These are phyloP conservation scores for Myodes glareolus DNA, from an alignment of 2,113 vertebrate species.

Conservation along the genomic window DNA sequence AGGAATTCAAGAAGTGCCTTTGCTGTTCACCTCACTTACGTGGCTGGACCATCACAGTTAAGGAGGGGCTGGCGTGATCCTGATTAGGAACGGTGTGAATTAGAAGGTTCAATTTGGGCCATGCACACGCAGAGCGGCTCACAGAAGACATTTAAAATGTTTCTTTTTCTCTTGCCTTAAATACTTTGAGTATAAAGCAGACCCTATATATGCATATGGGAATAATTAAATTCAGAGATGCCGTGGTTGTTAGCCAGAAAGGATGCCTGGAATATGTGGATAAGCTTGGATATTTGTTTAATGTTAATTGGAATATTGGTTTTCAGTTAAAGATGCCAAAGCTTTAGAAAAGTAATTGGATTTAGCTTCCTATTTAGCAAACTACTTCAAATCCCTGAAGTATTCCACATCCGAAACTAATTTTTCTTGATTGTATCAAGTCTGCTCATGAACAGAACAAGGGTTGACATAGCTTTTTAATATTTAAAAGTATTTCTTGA, in stretches of 20 bases:
- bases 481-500: constrained; percentile 73
- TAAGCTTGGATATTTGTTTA: constrained; percentile 71
- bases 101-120: constrained; percentile 50
- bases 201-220: constrained; percentile 60
- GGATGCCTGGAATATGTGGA: constrained; percentile 69
- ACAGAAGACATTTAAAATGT: constrained; percentile 42
- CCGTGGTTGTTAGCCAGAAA: constrained; percentile 67
- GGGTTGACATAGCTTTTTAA: constrained; percentile 73
- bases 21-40: constrained; percentile 19
- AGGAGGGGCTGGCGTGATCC: constrained; percentile 38
- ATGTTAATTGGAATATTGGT: constrained; percentile 72
- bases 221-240: constrained; percentile 80
- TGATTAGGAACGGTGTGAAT: constrained; percentile 41
- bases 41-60: not conserved
- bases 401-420: constrained; percentile 71
- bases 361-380: constrained; percentile 72
- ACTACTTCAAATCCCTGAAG: constrained; percentile 57
- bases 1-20: not conserved
- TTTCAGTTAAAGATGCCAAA: constrained; percentile 73
- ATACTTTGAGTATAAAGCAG: constrained; percentile 59
- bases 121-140: not conserved
- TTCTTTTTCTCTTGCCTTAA: not conserved
- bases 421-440: constrained; percentile 73
- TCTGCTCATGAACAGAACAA: constrained; percentile 65
- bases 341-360: constrained; percentile 74